phyloP scores from a whole-genome alignment of 1,140 invertebrate species.

The Rhynchophorus ferrugineus region DNA sequence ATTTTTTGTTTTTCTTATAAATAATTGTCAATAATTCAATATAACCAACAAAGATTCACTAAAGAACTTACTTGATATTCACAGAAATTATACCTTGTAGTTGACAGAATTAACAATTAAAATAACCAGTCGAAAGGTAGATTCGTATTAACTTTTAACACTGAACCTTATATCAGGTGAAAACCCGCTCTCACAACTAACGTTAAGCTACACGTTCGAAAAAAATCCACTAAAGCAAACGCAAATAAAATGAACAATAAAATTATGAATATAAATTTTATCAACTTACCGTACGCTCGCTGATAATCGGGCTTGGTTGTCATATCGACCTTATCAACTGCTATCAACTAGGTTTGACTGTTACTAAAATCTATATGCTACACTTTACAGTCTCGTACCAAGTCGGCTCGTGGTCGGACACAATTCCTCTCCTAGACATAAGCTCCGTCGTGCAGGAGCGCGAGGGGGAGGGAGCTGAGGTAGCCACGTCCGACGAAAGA shows the following conservation, averaged over 20 bases:
- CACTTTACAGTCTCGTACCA: constrained; percentile 12
- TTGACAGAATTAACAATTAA: too few species aligned
- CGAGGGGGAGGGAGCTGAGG: not conserved
- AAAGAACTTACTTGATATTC: too few species aligned
- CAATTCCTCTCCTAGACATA: constrained; percentile 10
- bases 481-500: constrained; percentile 3
- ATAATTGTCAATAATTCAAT: too few species aligned
- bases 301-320: constrained; percentile 40
- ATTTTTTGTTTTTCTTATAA: too few species aligned
- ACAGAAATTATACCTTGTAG: too few species aligned
- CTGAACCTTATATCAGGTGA: too few species aligned
- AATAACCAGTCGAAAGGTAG: too few species aligned
- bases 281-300: constrained; percentile 42
- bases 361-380: constrained; percentile 21
- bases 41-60: too few species aligned
- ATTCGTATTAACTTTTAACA: too few species aligned
- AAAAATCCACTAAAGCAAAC: constrained; percentile 6
- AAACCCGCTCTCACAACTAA: too few species aligned
- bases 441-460: constrained; percentile 7
- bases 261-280: too few species aligned
- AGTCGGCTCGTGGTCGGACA: constrained; percentile 10
- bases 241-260: constrained; percentile 31
- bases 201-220: not conserved
- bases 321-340: constrained; percentile 37
- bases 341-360: constrained; percentile 29